Base-by-base conservation (phyloP, 1,140 invertebrate species). In the Drosophila setifemur region DNA sequence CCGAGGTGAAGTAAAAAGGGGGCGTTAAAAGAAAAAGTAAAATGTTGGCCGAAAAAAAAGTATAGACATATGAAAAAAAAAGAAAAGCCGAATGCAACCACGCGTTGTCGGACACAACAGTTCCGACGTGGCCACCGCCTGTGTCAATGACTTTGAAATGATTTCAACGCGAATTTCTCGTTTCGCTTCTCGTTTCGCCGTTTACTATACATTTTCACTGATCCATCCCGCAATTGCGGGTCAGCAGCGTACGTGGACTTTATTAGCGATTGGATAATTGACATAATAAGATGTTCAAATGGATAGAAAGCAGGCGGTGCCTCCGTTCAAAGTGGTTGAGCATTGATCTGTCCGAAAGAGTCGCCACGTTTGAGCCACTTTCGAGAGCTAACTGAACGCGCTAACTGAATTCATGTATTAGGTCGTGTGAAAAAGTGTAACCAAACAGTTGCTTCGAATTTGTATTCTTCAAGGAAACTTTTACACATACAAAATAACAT, bases 81-180 rank as follows among this genome's bases (percentile, higher is more conserved):
- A 66, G 39, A 52, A 63, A 63, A 35, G 14, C 39, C 5, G 52
- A 71, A 50, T 61, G 52, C 67, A 72, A 72, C 25, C 60, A 71
- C 61, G 43, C 44, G 61, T 25, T 29, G 42, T 58, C 44, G 53
- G 54, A 61, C 70, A 72, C 33, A 37, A 68, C 63, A 55, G 63
- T 52, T 58, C 55, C 44, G 28, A 26, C 28, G 42, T 18, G 26
- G 31, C 40, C 47, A 28, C 49, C 37, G 66, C 50, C 31, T 53
- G 71, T 85, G 81, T 86, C 81, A 85, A 81, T 85, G 81, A 85
- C 81, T 86, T 79, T 85, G 81, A 85, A 85, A 85, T 86, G 71
- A 75, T 81, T 81, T 74, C 55, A 81, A 63, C 69, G 79, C 58
- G 49, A 85, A 78, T 85, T 85, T 85, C 79, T 71, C 81, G 69